Conservation (phyloP, 2,888 invertebrate species). For the Trachelus troglodyta region DNA sequence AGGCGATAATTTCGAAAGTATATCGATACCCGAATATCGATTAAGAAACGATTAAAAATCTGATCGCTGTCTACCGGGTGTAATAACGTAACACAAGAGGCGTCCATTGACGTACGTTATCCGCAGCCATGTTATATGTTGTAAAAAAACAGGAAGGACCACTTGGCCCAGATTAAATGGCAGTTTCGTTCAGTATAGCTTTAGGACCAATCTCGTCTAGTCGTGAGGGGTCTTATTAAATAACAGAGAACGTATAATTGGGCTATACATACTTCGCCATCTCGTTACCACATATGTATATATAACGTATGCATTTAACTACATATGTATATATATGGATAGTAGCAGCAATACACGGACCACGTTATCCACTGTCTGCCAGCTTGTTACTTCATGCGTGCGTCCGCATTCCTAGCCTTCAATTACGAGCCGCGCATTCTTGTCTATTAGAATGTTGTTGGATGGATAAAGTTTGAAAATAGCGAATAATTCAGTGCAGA, state of each 20-base stretch:
- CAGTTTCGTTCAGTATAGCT: neutral
- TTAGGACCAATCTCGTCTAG: conserved; percentile 1
- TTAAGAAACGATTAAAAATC: neutral
- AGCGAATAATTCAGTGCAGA: conserved; percentile 17
- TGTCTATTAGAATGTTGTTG: conserved; percentile 41
- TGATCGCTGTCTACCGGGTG: neutral
- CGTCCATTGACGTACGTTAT: neutral
- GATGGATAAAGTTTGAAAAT: conserved; percentile 32
- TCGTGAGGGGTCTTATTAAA: neutral
- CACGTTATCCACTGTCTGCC: neutral
- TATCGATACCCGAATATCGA: neutral
- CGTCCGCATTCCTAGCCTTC: conserved; percentile 56
- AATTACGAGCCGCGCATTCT: conserved; percentile 42
- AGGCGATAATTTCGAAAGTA: neutral
- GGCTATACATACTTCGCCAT: neutral
- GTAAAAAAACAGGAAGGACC: conserved; percentile 58
- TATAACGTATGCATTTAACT: too few relatives aligned
- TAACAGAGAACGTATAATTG: neutral
- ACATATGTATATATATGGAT: neutral
- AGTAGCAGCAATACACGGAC: neutral
- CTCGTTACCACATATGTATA: neutral
- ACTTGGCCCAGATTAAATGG: conserved; percentile 56
- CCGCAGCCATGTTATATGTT: neutral
- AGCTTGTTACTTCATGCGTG: conserved; percentile 23
- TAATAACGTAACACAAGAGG: neutral